Base-by-base conservation (phyloP, 2,113 vertebrate genomes). In the Syrrhaptes paradoxus region DNA sequence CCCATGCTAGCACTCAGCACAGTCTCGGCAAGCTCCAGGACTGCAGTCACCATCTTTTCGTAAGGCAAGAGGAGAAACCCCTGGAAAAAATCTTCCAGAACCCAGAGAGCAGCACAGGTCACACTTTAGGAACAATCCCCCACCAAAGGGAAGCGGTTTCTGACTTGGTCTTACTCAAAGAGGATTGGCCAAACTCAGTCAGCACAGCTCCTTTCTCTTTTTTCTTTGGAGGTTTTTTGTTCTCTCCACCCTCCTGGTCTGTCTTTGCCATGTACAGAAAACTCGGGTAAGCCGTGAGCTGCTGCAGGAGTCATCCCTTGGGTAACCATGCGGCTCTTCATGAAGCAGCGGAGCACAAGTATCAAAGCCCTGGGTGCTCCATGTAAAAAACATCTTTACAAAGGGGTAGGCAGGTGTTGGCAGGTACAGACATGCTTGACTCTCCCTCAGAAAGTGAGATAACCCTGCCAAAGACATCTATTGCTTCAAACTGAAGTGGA, bases 121-220 rank as follows among this genome's bases (percentile, higher is more conserved):
- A 65, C 32, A 34, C 20, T 62, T 58, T 52, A 16, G 36, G 36
- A 32, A 38, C 74, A 55, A 26, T 2, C 5, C 17, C 25, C 25
- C 41, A 41, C 41, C 41, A 57, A 11, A 32, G 12, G 13, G 65
- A 59, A 52, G 20, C 1, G 0, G 32, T 36, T 67, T 72, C 36
- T 41, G 25, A 61, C 26, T 31, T 21, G n/a, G 28, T 78, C 25
- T 41, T 85, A 98, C 98, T 98, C 95, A 98, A 98, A 99, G 43
- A 99, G 98, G 93, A 98, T 98, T 99, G 98, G 99, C 99, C 29
- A 95, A 67, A 92, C 99, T 98, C 73, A 99, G 76, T 38, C 99
- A 94, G 89, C 98, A 99, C 80, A 99, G 97, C 95, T 99, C 98
- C 94, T 99, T 99, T 57, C 98, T 98, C 98, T 89, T 99, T 99